Evolutionary conservation across 2,888 invertebrate species (phyloP).

Genomic region (Caenorhabditis parvicauda): DNA sequence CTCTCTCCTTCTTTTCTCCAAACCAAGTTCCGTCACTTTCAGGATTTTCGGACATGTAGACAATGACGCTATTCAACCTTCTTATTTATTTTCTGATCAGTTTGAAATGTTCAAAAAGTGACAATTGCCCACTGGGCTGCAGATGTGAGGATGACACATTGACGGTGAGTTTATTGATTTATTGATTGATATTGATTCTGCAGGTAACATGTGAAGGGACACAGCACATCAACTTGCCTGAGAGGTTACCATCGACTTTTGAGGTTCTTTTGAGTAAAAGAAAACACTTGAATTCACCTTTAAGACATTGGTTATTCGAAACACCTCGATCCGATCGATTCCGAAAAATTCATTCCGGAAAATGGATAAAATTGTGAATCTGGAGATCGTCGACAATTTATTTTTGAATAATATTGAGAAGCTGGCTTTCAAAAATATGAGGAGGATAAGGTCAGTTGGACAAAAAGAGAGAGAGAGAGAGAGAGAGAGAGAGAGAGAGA

Average conservation of each 20-base stretch:
- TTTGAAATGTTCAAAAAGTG: slow-evolving; percentile 1
- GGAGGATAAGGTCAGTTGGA: slow-evolving; percentile 26
- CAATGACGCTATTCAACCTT: not conserved
- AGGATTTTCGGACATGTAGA: too few species aligned
- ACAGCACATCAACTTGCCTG: slow-evolving; percentile 24
- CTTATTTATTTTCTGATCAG: not conserved
- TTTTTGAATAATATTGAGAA: slow-evolving; percentile 31
- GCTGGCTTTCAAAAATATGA: slow-evolving; percentile 35
- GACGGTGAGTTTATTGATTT: slow-evolving; percentile 3
- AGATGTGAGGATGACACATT: slow-evolving; percentile 14
- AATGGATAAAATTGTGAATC: slow-evolving; percentile 23
- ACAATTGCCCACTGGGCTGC: slow-evolving; percentile 25
- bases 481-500: too few species aligned
- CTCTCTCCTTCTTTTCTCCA: not conserved
- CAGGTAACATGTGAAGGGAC: slow-evolving; percentile 33
- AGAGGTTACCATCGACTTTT: slow-evolving; percentile 24
- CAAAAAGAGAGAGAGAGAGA: too few species aligned
- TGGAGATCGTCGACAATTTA: slow-evolving; percentile 29
- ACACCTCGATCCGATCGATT: slow-evolving; percentile 28
- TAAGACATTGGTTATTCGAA: slow-evolving; percentile 18
- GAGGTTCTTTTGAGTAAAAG: slow-evolving; percentile 4
- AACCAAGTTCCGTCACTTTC: too few species aligned
- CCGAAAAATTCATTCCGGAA: slow-evolving; percentile 33
- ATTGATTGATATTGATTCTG: too few species aligned
- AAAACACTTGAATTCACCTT: not conserved